Conservation (phyloP, 2,888 invertebrate species). For the Melanargia galathea region DNA sequence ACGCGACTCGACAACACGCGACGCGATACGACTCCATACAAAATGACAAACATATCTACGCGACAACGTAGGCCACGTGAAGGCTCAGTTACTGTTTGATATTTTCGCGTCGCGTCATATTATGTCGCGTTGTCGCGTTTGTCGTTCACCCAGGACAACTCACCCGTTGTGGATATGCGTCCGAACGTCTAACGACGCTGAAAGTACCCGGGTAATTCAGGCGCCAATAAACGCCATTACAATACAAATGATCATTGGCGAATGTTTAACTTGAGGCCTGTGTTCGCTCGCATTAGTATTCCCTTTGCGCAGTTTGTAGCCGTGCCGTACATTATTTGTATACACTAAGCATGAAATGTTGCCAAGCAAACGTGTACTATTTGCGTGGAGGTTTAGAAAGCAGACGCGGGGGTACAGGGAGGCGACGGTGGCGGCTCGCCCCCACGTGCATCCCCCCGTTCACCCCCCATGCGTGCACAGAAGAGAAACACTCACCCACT, state of each 20-base stretch:
- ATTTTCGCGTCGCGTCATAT: no score
- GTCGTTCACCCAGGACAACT: no score
- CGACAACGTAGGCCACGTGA: no score
- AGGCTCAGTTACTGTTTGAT: no score
- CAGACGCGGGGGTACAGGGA: slow-evolving; percentile 58
- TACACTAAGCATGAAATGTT: slow-evolving; percentile 82
- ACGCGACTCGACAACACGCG: no score
- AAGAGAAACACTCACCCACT: slow-evolving; percentile 71
- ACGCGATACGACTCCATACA: no score
- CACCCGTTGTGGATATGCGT: slow-evolving; percentile 23
- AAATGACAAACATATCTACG: no score
- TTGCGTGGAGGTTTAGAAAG: slow-evolving; percentile 81
- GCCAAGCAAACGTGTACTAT: slow-evolving; percentile 81
- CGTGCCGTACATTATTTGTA: slow-evolving; percentile 78
- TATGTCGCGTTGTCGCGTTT: no score
- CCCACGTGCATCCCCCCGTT: slow-evolving; percentile 46
- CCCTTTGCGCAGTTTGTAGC: slow-evolving; percentile 76
- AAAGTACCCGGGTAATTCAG: slow-evolving; percentile 36
- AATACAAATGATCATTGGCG: slow-evolving; percentile 57
- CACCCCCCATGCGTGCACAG: slow-evolving; percentile 66
- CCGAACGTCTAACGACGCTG: slow-evolving; percentile 34
- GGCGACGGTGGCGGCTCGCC: slow-evolving; percentile 51
- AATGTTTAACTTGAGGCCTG: slow-evolving; percentile 62
- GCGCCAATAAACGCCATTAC: slow-evolving; percentile 46
- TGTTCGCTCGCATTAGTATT: slow-evolving; percentile 68